Evolutionary conservation across 2,888 invertebrate species (phyloP), one percentile per base, ranked within the genome.

Genomic region (Papilio gigon): DNA sequence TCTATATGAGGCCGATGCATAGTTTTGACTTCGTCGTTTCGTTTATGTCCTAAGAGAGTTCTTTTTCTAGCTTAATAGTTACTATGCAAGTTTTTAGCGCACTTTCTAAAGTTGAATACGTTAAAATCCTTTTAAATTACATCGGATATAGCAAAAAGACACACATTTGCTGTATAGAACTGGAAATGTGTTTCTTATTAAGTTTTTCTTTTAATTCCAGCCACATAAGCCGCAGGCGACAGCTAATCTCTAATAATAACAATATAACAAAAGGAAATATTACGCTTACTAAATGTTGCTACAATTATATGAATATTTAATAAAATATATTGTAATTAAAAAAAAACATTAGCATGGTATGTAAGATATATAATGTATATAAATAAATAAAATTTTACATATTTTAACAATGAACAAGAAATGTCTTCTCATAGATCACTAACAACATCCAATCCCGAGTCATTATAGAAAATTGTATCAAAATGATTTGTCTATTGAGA

Each of bases 401-500:
- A 44, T 20, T 44, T 14, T 27, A 27, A 50, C 50, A 27, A 25
- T 47, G n/a, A 9, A 20, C 35, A 59, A 33, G 12, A 59, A n/a
- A 11, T 56, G 37, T 25, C 17, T 63, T 56, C 42, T 35, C 63
- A 68, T 44, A 68, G 44, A 63, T 44, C 62, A 56, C 56, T 56
- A 56, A 62, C 53, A 62, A 53, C 60, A 53, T 53, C 59, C 64
- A 58, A 59, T 68, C 59, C 58, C 22, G 22, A 37, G 14, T 47
- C 68, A 68, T 68, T 68, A 64, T 27, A 59, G 27, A 12, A 22
- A 35, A 64, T 64, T 59, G 59, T 40, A 50, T 64, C 37, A 14
- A 59, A 64, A 64, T 64, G 20, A 64, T 68, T 60, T 30, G 64
- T 37, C 64, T 47, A 68, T 64, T 64, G 59, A 64, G 37, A 58